Evolutionary conservation across 2,797 vertebrate genomes (phyloP).

Genomic region (Tiaroga cobitis): DNA sequence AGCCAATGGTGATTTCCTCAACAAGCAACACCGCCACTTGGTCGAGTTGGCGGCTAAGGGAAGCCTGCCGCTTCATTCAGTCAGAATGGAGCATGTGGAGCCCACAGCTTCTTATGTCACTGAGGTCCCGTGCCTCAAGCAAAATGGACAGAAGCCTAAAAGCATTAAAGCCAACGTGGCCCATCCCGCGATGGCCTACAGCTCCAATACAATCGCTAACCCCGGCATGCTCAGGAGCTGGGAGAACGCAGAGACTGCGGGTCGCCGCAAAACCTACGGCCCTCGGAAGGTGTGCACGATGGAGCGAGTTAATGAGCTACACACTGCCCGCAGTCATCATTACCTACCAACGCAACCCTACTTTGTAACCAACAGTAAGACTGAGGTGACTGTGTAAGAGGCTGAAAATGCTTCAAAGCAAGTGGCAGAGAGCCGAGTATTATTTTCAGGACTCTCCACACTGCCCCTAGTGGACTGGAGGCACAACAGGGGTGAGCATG

Average conservation of each 20-base stretch:
- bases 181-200: slow-evolving; percentile 81
- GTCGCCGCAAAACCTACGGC: slow-evolving; percentile 87
- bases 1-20: slow-evolving; percentile 92
- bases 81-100: slow-evolving; percentile 76
- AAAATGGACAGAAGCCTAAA: slow-evolving; percentile 89
- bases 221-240: slow-evolving; percentile 84
- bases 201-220: slow-evolving; percentile 83
- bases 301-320: slow-evolving; percentile 88
- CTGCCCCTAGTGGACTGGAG: slow-evolving; percentile 51
- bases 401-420: slow-evolving; percentile 39
- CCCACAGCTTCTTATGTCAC: slow-evolving; percentile 81
- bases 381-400: slow-evolving; percentile 97
- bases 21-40: slow-evolving; percentile 87
- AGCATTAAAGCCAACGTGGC: slow-evolving; percentile 73
- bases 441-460: slow-evolving; percentile 52
- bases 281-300: slow-evolving; percentile 88
- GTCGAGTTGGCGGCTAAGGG: slow-evolving; percentile 91
- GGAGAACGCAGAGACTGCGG: slow-evolving; percentile 91
- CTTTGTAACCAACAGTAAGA: slow-evolving; percentile 99
- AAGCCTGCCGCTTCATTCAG: slow-evolving; percentile 89
- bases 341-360: slow-evolving; percentile 95
- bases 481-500: slow-evolving; percentile 39
- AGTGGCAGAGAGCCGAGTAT: slow-evolving; percentile 64
- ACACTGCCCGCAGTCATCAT: slow-evolving; percentile 89
- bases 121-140: slow-evolving; percentile 74